Base-by-base conservation (phyloP, 92 coral and sea anemone genomes). In the Pocillopora grandis region DNA sequence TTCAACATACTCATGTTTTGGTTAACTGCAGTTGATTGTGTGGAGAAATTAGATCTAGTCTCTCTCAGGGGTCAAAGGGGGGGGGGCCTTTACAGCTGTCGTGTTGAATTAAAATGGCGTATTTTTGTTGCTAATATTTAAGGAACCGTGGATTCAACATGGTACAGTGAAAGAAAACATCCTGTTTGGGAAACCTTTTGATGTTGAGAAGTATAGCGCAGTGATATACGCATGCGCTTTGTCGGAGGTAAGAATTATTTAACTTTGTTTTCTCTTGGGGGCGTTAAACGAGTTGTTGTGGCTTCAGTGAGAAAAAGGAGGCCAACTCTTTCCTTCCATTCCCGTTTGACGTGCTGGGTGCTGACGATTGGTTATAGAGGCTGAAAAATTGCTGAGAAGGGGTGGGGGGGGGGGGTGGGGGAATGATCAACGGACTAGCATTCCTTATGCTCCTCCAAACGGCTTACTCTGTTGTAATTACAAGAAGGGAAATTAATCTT, bases 71-170 rank as follows among this genome's bases (percentile, higher is more conserved):
- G 68, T 63, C 18, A 2, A 8, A 63, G n/a, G 68, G 0, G 11
- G 27, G 2, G 2, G 6, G 15, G 3, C 3, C 1, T 13, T 68
- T 68, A 8, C 5, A 27, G 8, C 72, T 31, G 5, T 3, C 23
- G 15, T 68, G 23, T 2, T 10, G 19, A n/a, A 12, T 23, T 52
- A 14, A 74, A 16, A 19, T 0, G 15, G 58, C 21, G 33, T 42
- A 7, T 42, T 20, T 17, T n/a, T 58, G 62, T 52, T 52, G 5
- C 67, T 12, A 19, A 27, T 55, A 21, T 59, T 60, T 6, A 72
- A 95, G 98, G 99, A 96, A 76, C 93, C 99, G 0, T 96, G 99
- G 99, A 96, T 96, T 72, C 99, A 96, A 75, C 99, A 96, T 77
- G 99, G 98, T 0, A 96, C 96, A 21, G 99, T 96, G 83, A 94